phyloP scores from a whole-genome alignment of 2,797 vertebrate species.

The Morus bassanus region DNA sequence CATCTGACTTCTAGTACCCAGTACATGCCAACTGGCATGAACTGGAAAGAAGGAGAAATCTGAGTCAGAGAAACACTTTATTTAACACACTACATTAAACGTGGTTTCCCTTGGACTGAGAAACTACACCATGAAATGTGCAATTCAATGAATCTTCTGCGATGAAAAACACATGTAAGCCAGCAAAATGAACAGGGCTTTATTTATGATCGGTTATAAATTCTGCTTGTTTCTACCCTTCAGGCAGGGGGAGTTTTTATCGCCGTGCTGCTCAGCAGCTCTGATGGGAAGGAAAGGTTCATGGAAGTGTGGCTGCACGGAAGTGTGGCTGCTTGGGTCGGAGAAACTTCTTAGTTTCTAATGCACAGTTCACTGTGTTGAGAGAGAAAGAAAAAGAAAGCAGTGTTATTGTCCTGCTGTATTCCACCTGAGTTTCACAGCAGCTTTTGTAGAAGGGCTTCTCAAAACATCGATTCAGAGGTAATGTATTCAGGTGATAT shows the following conservation, averaged over 20 bases:
- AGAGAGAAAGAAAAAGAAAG: neutral
- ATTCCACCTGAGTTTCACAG: neutral
- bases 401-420: neutral
- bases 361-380: neutral
- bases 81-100: slow-evolving; percentile 38
- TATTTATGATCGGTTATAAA: neutral
- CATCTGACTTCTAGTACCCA: neutral
- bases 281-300: neutral
- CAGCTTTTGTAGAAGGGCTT: neutral
- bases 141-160: neutral
- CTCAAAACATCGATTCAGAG: neutral
- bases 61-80: slow-evolving; percentile 27
- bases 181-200: neutral
- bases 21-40: neutral
- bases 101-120: slow-evolving; percentile 20
- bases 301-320: neutral
- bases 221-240: neutral
- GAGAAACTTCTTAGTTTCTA: neutral
- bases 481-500: neutral
- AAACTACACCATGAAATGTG: neutral
- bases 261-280: neutral
- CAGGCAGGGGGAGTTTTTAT: neutral
- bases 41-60: neutral
- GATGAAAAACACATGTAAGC: neutral
- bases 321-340: neutral